phyloP scores from a whole-genome alignment of 2,888 invertebrate genomes.

The Cryptocephalus moraei region DNA sequence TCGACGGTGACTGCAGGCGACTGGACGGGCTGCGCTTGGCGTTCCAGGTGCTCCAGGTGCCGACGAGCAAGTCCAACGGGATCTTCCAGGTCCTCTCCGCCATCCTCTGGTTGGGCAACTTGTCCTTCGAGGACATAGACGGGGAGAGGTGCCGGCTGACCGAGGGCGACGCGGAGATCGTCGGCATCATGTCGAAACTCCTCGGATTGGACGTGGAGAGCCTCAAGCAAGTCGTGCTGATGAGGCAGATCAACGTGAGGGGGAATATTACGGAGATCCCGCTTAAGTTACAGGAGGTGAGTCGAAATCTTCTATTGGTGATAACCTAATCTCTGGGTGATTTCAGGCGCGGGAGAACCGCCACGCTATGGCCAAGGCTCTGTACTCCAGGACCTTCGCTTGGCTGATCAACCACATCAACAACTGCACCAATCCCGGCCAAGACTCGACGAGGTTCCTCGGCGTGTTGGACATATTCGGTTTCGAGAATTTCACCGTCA shows the following conservation, averaged over 20 bases:
- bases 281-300: slow-evolving; percentile 72
- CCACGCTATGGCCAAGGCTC: slow-evolving; percentile 87
- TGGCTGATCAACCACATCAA: slow-evolving; percentile 91
- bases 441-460: slow-evolving; percentile 65
- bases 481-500: slow-evolving; percentile 84
- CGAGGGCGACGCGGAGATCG: slow-evolving; percentile 58
- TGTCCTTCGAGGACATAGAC: slow-evolving; percentile 78
- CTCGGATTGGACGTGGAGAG: slow-evolving; percentile 67
- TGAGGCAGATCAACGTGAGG: slow-evolving; percentile 69
- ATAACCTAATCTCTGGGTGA: slow-evolving; percentile 2
- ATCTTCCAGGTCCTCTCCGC: slow-evolving; percentile 82
- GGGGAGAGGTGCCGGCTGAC: slow-evolving; percentile 75
- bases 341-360: slow-evolving; percentile 76
- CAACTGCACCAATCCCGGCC: slow-evolving; percentile 81
- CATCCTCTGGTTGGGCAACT: slow-evolving; percentile 84
- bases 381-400: slow-evolving; percentile 82
- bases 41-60: slow-evolving; percentile 80
- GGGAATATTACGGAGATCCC: slow-evolving; percentile 92
- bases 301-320: slow-evolving; percentile 4
- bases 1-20: slow-evolving; percentile 60
- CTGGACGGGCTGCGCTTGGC: slow-evolving; percentile 81
- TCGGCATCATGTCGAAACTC: slow-evolving; percentile 61
- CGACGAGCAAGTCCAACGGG: slow-evolving; percentile 76
- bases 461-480: slow-evolving; percentile 91
- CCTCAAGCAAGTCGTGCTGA: slow-evolving; percentile 63